These are phyloP conservation scores for Subanguina moxae DNA, from an alignment of 1,140 invertebrate genomes.

Conservation along the genomic window DNA sequence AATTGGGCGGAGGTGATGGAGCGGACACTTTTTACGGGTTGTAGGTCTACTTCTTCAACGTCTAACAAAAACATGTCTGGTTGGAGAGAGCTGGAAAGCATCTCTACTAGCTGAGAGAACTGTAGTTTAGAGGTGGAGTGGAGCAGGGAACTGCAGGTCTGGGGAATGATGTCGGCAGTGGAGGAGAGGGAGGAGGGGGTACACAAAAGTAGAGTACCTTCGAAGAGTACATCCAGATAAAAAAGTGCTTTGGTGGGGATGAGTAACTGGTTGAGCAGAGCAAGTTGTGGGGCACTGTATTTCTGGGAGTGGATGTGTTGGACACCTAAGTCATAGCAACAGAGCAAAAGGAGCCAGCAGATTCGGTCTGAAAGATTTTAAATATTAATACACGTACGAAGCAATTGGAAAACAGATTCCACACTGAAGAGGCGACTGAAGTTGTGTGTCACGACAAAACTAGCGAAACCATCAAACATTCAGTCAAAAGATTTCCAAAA, in stretches of 20 bases:
- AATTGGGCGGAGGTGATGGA: not conserved
- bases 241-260: not conserved
- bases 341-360: not conserved
- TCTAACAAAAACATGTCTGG: not conserved
- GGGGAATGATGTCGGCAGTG: not conserved
- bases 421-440: too few relatives aligned
- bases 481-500: too few relatives aligned
- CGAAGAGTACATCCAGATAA: not conserved
- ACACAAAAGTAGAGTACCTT: not conserved
- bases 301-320: not conserved
- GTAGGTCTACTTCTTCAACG: not conserved
- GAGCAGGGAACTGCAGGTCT: not conserved
- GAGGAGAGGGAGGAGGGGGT: not conserved
- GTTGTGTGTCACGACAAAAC: too few relatives aligned
- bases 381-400: too few relatives aligned
- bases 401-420: too few relatives aligned
- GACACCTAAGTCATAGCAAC: not conserved
- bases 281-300: not conserved
- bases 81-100: not conserved
- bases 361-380: not conserved
- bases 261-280: not conserved
- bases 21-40: constrained; percentile 1
- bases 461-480: too few relatives aligned
- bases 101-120: not conserved
- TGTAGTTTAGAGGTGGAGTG: too few relatives aligned